These are phyloP conservation scores for Rhamnusium bicolor DNA, from an alignment of 2,888 invertebrate species.

Conservation along the genomic window DNA sequence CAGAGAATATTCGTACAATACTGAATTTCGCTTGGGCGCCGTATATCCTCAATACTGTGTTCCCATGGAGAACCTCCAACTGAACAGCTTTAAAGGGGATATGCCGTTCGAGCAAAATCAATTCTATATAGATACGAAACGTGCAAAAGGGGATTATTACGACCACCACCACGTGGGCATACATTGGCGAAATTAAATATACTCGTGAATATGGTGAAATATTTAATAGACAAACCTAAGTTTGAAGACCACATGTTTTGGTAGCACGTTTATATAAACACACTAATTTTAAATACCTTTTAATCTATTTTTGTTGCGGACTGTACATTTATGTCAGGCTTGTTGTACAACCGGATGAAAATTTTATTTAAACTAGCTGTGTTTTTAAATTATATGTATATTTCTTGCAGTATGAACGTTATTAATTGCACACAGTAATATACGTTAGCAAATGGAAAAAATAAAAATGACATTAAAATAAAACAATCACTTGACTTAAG, in stretches of 20 bases:
- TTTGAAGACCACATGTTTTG: neutral
- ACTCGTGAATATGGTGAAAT: neutral
- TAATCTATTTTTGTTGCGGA: conserved; percentile 8
- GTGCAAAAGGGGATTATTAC: conserved; percentile 6
- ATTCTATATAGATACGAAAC: conserved; percentile 50
- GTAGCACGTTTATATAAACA: neutral
- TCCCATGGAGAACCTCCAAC: conserved; percentile 64
- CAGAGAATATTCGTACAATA: conserved; percentile 49
- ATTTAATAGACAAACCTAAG: neutral
- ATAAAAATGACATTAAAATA: too few relatives aligned
- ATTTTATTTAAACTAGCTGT: neutral
- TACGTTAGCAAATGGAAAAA: too few relatives aligned
- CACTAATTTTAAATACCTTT: conserved; percentile 3
- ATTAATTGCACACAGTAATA: neutral
- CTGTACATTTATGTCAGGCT: conserved; percentile 28
- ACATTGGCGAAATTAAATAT: neutral
- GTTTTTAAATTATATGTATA: conserved; percentile 8
- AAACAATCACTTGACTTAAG: too few relatives aligned
- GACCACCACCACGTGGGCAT: neutral
- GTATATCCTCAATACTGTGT: conserved; percentile 60
- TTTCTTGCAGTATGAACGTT: neutral
- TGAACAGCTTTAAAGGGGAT: conserved; percentile 66
- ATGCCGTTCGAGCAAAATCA: conserved; percentile 64
- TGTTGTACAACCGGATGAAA: conserved; percentile 21
- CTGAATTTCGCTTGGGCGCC: conserved; percentile 43